A percentile compares a stretch with the other conserved stretches of the same genome.
These are phyloP conservation scores for Thera obeliscata DNA, from an alignment of 2,888 invertebrate genomes.

Conservation along the genomic window DNA sequence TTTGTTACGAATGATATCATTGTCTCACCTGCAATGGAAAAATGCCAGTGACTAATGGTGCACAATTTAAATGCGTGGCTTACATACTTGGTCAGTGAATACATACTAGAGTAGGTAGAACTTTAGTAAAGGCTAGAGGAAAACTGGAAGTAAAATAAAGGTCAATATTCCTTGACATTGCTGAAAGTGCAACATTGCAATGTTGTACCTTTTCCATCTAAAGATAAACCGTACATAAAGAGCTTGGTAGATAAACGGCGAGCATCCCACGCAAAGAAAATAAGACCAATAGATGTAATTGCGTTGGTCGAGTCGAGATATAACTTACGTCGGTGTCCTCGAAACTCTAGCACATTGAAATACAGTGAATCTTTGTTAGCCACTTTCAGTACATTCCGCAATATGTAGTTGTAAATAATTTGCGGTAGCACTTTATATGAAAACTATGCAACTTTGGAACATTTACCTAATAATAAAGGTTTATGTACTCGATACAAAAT, in stretches of 20 bases:
- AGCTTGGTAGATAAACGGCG: conserved; percentile 49
- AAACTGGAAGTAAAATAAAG: conserved; percentile 34
- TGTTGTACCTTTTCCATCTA: background rate
- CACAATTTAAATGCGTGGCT: conserved; percentile 32
- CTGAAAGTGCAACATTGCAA: conserved; percentile 27
- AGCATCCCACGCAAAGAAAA: conserved; percentile 77
- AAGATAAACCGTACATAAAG: background rate
- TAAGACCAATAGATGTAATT: conserved; percentile 53
- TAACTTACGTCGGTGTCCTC: conserved; percentile 60
- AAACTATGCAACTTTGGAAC: too few species aligned
- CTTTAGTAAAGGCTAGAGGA: conserved; percentile 35
- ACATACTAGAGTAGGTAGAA: conserved; percentile 33
- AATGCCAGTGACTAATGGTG: conserved; percentile 37
- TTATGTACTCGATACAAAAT: too few species aligned
- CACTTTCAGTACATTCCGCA: background rate
- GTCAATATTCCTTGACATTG: conserved; percentile 32
- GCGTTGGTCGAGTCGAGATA: conserved; percentile 46
- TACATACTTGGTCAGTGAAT: conserved; percentile 9
- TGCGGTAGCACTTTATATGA: too few species aligned
- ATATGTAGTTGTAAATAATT: background rate
- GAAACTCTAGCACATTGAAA: conserved; percentile 47
- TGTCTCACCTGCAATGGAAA: conserved; percentile 66
- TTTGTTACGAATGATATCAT: conserved; percentile 63
- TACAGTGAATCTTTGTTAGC: conserved; percentile 11
- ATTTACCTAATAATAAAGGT: too few species aligned